Conservation (phyloP, 2,113 vertebrate genomes). For the Zootoca vivipara region DNA sequence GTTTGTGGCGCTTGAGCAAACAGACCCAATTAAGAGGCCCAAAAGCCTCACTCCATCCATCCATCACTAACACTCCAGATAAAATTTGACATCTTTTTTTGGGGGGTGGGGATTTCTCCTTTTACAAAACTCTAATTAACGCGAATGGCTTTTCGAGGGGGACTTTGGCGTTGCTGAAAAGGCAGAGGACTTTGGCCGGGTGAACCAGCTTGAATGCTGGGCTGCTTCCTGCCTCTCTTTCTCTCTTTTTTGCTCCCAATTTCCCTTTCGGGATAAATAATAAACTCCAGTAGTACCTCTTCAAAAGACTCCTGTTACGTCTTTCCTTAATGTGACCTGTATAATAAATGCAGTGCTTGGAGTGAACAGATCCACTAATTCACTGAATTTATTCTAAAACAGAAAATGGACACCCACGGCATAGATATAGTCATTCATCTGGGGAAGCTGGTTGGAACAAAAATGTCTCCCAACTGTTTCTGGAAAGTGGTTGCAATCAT, state of each 20-base stretch:
- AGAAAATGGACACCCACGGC: too few relatives aligned
- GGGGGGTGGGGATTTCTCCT: neutral
- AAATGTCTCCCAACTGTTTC: too few relatives aligned
- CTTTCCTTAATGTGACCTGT: constrained; percentile 25
- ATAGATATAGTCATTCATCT: too few relatives aligned
- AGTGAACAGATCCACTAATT: constrained; percentile 1
- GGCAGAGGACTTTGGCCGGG: constrained; percentile 75
- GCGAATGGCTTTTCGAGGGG: constrained; percentile 57
- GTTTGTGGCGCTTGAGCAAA: constrained; percentile 73
- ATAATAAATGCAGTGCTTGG: too few relatives aligned
- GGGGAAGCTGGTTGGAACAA: too few relatives aligned
- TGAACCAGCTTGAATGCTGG: constrained; percentile 78
- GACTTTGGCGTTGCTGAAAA: constrained; percentile 72
- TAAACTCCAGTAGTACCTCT: constrained; percentile 35
- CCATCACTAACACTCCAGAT: constrained; percentile 73
- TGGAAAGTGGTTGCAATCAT: too few relatives aligned
- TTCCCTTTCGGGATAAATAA: constrained; percentile 66
- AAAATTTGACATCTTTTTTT: constrained; percentile 77
- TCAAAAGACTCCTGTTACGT: constrained; percentile 40
- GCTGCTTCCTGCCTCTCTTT: constrained; percentile 77
- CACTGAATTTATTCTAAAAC: too few relatives aligned
- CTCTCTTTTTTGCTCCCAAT: constrained; percentile 63
- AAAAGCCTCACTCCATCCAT: constrained; percentile 80
- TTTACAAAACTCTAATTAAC: constrained; percentile 81
- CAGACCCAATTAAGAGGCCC: constrained; percentile 84